Conservation (phyloP, 64 coral and sea anemone species). For the Pocillopora verrucosa region DNA sequence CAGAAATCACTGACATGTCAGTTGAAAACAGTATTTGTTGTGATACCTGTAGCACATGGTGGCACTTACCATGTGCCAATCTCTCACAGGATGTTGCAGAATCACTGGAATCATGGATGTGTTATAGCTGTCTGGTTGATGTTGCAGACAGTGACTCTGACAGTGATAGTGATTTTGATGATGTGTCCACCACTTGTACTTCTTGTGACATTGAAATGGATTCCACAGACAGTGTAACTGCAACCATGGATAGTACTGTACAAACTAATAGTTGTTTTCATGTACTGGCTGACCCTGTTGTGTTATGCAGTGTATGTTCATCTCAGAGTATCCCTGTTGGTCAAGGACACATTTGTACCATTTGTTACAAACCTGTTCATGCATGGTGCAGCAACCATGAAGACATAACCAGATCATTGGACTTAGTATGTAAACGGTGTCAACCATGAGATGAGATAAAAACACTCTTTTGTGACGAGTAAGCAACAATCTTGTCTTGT, state of each 20-base stretch:
- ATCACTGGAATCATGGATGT: constrained; percentile 33
- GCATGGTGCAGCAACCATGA: constrained; percentile 47
- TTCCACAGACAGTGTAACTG: not conserved
- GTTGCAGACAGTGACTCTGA: not conserved
- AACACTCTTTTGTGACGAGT: not conserved
- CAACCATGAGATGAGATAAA: not conserved
- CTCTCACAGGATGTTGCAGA: constrained; percentile 30
- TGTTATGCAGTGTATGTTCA: constrained; percentile 22
- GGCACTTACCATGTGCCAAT: constrained; percentile 74
- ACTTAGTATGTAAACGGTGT: not conserved
- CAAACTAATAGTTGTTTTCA: too few relatives aligned
- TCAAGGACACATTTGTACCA: constrained; percentile 35
- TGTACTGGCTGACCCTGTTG: too few relatives aligned
- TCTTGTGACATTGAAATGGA: not conserved
- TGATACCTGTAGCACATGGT: constrained; percentile 45
- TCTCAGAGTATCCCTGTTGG: constrained; percentile 12
- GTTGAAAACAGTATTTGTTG: constrained; percentile 50
- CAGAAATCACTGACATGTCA: constrained; percentile 36
- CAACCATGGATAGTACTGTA: not conserved
- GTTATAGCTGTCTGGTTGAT: constrained; percentile 29
- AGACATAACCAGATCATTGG: constrained; percentile 1
- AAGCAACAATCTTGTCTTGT: not conserved
- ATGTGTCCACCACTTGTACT: not conserved
- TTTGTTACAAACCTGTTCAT: constrained; percentile 52
- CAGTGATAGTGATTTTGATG: constrained; percentile 7